A percentile compares a stretch with the other conserved stretches of the same genome.
Evolutionary conservation across 2,797 vertebrate species (phyloP).

Genomic region (Channallabes apus): DNA sequence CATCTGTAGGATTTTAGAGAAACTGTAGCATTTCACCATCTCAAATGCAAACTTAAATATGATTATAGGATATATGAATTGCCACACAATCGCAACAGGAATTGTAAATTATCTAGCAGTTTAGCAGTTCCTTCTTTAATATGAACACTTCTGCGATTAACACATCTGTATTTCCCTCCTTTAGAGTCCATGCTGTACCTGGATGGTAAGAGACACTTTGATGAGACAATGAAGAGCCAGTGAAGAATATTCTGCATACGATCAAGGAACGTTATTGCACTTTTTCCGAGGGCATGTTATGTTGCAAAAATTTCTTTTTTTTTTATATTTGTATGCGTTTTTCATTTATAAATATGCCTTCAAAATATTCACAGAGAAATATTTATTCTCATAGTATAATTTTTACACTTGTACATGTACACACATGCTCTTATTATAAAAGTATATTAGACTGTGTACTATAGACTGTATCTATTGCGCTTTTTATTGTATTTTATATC

Average conservation of each 20-base stretch:
- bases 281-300: neutral
- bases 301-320: neutral
- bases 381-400: neutral
- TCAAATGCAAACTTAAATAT: no score
- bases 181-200: constrained; percentile 97
- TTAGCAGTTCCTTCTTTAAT: neutral
- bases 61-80: no score
- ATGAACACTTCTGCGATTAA: neutral
- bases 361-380: neutral
- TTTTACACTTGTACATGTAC: neutral
- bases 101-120: neutral
- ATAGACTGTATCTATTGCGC: neutral
- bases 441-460: constrained; percentile 5
- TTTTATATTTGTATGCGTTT: neutral
- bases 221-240: constrained; percentile 65
- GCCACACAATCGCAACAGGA: no score
- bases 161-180: constrained; percentile 42
- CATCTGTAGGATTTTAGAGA: no score
- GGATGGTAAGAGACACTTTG: constrained; percentile 93
- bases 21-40: no score
- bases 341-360: neutral
- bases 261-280: neutral
- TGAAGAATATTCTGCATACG: constrained; percentile 51
- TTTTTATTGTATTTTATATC: neutral
- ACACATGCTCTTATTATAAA: neutral